These are phyloP conservation scores for Sinotaia quadrata DNA, from an alignment of 2,888 invertebrate species.

Conservation along the genomic window DNA sequence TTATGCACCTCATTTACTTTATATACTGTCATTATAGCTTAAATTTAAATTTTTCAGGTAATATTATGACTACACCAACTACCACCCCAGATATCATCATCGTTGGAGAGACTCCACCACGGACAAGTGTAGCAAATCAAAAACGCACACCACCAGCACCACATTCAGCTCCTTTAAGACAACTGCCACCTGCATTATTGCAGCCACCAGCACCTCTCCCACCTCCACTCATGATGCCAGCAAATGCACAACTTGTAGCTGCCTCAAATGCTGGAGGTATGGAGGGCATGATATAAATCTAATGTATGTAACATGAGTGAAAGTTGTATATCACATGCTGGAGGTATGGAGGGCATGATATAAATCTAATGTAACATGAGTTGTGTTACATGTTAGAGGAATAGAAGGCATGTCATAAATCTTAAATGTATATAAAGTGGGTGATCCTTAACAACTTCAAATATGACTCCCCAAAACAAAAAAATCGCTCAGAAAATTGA, in stretches of 20 bases:
- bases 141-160: neutral
- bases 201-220: constrained; percentile 12
- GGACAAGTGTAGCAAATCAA: neutral
- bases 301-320: neutral
- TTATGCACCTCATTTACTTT: no score
- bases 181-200: constrained; percentile 3
- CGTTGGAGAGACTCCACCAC: constrained; percentile 53
- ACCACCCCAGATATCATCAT: constrained; percentile 51
- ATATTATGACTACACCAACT: neutral
- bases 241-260: neutral
- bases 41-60: neutral
- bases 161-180: constrained; percentile 1
- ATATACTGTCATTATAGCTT: no score
- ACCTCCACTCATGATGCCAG: neutral
- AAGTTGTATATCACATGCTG: neutral
- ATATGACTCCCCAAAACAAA: no score
- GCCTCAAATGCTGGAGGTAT: no score
- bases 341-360: neutral
- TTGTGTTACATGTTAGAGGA: neutral
- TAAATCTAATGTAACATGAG: neutral
- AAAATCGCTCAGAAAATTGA: no score
- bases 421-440: no score
- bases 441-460: no score
- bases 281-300: neutral
- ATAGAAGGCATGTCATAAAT: no score